Evolutionary conservation across 2,888 invertebrate species (phyloP).

Genomic region (Arge pagana): DNA sequence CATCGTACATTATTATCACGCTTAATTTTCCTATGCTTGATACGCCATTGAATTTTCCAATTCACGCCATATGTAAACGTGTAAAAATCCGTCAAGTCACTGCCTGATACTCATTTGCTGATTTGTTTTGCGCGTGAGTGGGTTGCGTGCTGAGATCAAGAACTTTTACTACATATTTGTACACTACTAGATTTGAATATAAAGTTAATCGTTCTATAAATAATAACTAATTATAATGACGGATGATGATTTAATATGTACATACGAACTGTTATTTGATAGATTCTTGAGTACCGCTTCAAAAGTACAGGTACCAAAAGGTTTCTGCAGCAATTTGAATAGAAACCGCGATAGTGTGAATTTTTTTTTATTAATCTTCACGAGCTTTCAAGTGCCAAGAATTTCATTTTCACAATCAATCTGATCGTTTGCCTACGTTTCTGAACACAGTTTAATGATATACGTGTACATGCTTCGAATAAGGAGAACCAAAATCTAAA

Average conservation of each 20-base stretch:
- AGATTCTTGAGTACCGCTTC: slow-evolving; percentile 12
- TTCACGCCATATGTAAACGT: too few species aligned
- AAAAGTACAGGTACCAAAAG: slow-evolving; percentile 10
- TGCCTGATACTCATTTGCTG: slow-evolving; percentile 35
- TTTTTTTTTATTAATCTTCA: too few species aligned
- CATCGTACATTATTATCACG: too few species aligned
- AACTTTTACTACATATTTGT: slow-evolving; percentile 52
- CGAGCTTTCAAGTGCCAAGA: too few species aligned
- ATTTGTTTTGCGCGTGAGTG: slow-evolving; percentile 40
- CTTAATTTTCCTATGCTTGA: background rate
- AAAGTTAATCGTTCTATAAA: slow-evolving; percentile 15
- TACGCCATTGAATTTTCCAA: too few species aligned
- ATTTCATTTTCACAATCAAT: too few species aligned
- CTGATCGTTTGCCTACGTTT: too few species aligned
- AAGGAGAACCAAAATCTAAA: too few species aligned
- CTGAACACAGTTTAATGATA: too few species aligned
- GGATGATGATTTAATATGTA: slow-evolving; percentile 30
- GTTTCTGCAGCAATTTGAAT: too few species aligned
- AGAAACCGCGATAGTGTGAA: too few species aligned
- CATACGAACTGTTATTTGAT: slow-evolving; percentile 25
- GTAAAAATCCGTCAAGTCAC: slow-evolving; percentile 22
- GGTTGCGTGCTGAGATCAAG: slow-evolving; percentile 38
- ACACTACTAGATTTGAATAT: slow-evolving; percentile 40
- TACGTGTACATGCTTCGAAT: too few species aligned
- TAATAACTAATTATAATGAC: slow-evolving; percentile 6